Evolutionary conservation across 2,888 invertebrate genomes (phyloP).

Genomic region (Crocallis elinguaria): DNA sequence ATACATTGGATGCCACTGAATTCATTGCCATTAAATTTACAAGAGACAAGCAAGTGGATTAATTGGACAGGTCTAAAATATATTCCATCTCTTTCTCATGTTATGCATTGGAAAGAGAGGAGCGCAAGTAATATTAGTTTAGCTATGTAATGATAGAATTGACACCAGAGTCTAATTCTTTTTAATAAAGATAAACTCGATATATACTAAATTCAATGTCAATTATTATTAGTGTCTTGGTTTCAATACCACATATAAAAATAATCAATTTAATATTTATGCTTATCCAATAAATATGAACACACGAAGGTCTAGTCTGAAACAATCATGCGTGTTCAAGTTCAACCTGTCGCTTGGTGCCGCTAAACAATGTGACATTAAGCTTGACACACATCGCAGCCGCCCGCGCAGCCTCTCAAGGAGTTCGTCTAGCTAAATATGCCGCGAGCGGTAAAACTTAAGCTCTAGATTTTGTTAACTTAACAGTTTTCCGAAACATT

Average conservation of each 20-base stretch:
- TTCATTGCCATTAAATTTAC: too few species aligned
- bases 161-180: too few species aligned
- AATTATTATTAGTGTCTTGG: constrained; percentile 8
- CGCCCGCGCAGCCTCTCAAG: constrained; percentile 59
- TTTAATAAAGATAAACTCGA: not conserved
- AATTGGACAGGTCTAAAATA: too few species aligned
- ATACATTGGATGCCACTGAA: too few species aligned
- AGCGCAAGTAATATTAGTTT: too few species aligned
- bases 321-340: constrained; percentile 64
- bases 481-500: constrained; percentile 9
- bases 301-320: constrained; percentile 36
- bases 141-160: too few species aligned
- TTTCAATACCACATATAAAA: constrained; percentile 10
- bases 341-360: constrained; percentile 61
- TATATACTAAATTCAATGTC: constrained; percentile 9
- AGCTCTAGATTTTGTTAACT: constrained; percentile 1
- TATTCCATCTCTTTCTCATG: too few species aligned
- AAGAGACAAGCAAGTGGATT: too few species aligned
- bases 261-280: constrained; percentile 38
- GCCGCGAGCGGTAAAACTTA: constrained; percentile 14
- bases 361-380: constrained; percentile 72
- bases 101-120: too few species aligned
- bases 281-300: constrained; percentile 27
- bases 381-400: constrained; percentile 58
- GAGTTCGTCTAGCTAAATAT: constrained; percentile 32